phyloP scores from a whole-genome alignment of 2,888 invertebrate genomes.

The Amphipoea oculea region DNA sequence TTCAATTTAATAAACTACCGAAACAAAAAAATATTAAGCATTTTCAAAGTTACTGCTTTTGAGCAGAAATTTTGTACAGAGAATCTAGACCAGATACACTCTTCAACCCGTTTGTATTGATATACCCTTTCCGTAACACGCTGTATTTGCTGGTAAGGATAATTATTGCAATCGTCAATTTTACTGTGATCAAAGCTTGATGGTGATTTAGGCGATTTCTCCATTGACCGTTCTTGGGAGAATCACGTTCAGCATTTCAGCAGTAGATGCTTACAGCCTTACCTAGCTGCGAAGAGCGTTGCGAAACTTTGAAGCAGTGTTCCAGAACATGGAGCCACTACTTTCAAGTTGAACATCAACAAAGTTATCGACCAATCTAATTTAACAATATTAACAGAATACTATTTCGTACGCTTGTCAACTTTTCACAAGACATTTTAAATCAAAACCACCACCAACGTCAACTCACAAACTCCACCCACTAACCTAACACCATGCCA shows the following conservation, averaged over 20 bases:
- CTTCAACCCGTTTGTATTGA: no score
- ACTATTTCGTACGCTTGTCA: conserved; percentile 53
- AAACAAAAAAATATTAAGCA: no score
- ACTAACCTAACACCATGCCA: neutral
- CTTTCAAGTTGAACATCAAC: neutral
- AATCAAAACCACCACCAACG: neutral
- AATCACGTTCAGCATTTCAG: neutral
- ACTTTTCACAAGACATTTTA: conserved; percentile 27
- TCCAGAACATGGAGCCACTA: neutral
- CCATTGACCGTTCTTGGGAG: neutral
- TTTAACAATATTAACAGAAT: conserved; percentile 32
- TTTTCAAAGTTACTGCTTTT: no score
- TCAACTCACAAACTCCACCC: neutral
- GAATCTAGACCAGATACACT: no score
- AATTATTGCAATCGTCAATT: neutral
- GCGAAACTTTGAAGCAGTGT: neutral
- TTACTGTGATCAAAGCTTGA: neutral
- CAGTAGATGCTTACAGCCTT: no score
- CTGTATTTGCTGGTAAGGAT: neutral
- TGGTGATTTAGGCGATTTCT: neutral
- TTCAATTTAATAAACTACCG: no score
- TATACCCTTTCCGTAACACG: no score
- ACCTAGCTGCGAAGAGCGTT: neutral
- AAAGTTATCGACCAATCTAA: conserved; percentile 17
- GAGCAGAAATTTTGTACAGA: no score